These are phyloP conservation scores for Euplagia quadripunctaria DNA, from an alignment of 2,888 invertebrate genomes.

Conservation along the genomic window DNA sequence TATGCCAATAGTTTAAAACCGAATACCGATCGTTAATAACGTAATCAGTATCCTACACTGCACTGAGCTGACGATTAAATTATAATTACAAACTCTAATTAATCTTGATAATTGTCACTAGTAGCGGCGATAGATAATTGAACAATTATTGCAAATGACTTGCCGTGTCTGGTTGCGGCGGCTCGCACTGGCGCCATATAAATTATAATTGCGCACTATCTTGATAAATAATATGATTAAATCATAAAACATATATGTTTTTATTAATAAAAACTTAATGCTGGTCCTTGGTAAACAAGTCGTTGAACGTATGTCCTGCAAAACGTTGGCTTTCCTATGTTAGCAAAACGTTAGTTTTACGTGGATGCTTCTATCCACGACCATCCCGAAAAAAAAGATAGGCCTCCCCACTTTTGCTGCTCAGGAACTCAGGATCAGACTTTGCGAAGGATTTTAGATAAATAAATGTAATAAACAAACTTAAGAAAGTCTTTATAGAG, in stretches of 20 bases:
- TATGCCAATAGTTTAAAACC: background rate
- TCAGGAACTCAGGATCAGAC: no score
- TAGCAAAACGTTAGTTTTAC: background rate
- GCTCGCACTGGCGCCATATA: background rate
- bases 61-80: background rate
- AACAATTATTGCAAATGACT: slow-evolving; percentile 3
- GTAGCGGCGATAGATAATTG: background rate
- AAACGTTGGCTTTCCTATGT: background rate
- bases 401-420: no score
- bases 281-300: no score
- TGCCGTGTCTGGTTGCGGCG: background rate
- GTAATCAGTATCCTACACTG: background rate
- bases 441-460: no score
- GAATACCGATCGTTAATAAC: background rate
- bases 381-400: no score
- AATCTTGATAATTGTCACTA: slow-evolving; percentile 5
- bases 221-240: background rate
- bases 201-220: slow-evolving; percentile 1
- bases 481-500: no score
- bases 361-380: no score
- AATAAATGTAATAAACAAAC: no score
- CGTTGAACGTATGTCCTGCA: background rate
- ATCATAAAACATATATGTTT: background rate
- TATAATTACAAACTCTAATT: background rate
- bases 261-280: background rate